Evolutionary conservation across 2,113 vertebrate species (phyloP).

Genomic region (Scomber japonicus): DNA sequence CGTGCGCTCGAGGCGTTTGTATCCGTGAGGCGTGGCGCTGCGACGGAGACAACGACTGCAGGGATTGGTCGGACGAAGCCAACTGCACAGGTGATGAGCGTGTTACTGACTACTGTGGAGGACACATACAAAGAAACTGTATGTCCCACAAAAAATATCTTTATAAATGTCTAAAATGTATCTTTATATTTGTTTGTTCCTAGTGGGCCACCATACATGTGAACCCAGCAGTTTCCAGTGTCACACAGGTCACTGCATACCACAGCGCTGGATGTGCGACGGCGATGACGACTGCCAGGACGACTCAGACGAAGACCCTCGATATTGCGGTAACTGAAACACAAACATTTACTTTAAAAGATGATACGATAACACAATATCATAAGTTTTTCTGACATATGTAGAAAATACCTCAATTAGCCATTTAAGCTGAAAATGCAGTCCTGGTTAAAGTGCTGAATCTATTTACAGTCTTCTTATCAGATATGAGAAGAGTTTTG

Average conservation of each 20-base stretch:
- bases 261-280: constrained; percentile 95
- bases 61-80: constrained; percentile 96
- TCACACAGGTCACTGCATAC: constrained; percentile 95
- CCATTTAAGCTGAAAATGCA: too few relatives aligned
- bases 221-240: constrained; percentile 97
- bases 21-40: constrained; percentile 96
- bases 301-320: constrained; percentile 91
- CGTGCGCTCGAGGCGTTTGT: constrained; percentile 94
- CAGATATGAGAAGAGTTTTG: too few relatives aligned
- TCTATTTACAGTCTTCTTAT: too few relatives aligned
- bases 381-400: too few relatives aligned
- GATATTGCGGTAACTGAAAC: constrained; percentile 84
- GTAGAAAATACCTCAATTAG: too few relatives aligned
- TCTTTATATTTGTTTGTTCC: constrained; percentile 38
- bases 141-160: not conserved
- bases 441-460: too few relatives aligned
- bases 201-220: constrained; percentile 94
- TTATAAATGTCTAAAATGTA: too few relatives aligned
- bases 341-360: not conserved
- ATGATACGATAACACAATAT: too few relatives aligned
- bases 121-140: not conserved
- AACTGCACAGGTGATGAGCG: constrained; percentile 91
- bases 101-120: not conserved
- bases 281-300: constrained; percentile 97
- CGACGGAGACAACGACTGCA: constrained; percentile 97